Conservation (phyloP, 2,888 invertebrate genomes). For the Taenaris catops region DNA sequence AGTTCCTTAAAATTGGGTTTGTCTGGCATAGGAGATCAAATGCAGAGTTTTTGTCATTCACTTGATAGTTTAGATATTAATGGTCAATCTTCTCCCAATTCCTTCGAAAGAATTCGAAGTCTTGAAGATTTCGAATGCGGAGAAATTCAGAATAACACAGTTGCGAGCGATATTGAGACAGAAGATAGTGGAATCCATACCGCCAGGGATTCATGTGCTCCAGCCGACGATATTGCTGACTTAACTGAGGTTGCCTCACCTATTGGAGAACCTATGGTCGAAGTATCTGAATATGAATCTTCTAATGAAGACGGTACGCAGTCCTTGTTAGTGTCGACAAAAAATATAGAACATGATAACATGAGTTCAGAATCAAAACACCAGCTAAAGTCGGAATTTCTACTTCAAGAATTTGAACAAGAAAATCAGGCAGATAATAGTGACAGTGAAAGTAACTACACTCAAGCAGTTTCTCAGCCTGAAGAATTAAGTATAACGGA, state of each 20-base stretch:
- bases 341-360: conserved; percentile 45
- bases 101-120: conserved; percentile 83
- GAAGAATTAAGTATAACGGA: conserved; percentile 67
- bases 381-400: conserved; percentile 49
- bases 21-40: conserved; percentile 75
- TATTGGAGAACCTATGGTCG: conserved; percentile 62
- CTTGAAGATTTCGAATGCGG: conserved; percentile 81
- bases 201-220: conserved; percentile 88
- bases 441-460: conserved; percentile 66
- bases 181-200: conserved; percentile 91
- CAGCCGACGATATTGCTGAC: conserved; percentile 86
- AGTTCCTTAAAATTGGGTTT: conserved; percentile 56
- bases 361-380: conserved; percentile 39
- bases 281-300: conserved; percentile 67
- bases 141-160: conserved; percentile 80
- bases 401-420: conserved; percentile 70
- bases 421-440: conserved; percentile 59
- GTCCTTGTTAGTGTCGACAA: conserved; percentile 41
- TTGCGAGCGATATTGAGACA: conserved; percentile 82
- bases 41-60: conserved; percentile 82
- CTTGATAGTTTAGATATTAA: conserved; percentile 83
- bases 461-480: conserved; percentile 63
- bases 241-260: conserved; percentile 70
- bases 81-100: conserved; percentile 70
- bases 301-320: conserved; percentile 60